phyloP scores from a whole-genome alignment of 2,888 invertebrate genomes.

The Emmelina monodactyla region DNA sequence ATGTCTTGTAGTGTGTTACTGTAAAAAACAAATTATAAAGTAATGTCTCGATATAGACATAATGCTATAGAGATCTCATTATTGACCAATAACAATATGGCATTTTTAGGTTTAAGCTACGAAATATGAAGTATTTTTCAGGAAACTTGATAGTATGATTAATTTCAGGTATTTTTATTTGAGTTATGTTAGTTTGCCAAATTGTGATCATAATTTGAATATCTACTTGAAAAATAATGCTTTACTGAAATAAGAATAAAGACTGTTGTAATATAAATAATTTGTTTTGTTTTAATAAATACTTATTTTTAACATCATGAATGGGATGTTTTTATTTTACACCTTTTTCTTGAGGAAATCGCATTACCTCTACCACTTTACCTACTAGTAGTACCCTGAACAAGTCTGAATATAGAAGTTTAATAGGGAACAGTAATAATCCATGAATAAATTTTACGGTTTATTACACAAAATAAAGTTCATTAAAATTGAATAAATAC shows the following conservation, averaged over 20 bases:
- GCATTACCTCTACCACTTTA: no score
- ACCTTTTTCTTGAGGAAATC: no score
- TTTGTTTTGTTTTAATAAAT: conserved; percentile 52
- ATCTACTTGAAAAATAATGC: conserved; percentile 45
- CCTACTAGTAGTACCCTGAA: no score
- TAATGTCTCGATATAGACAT: conserved; percentile 48
- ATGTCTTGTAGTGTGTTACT: conserved; percentile 38
- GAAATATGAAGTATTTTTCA: conserved; percentile 36
- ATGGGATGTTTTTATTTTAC: conserved; percentile 23
- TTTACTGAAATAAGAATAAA: conserved; percentile 64
- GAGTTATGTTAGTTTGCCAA: conserved; percentile 34
- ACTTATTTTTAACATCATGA: conserved; percentile 41
- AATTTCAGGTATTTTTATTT: conserved; percentile 26
- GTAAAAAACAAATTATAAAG: conserved; percentile 42
- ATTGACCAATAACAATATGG: conserved; percentile 64
- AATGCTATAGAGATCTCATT: conserved; percentile 63
- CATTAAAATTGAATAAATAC: conserved; percentile 79
- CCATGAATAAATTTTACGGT: no score
- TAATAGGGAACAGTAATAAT: no score
- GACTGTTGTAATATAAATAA: conserved; percentile 63
- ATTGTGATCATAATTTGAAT: conserved; percentile 43
- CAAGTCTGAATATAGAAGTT: no score
- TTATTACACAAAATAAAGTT: no score
- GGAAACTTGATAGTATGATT: conserved; percentile 26
- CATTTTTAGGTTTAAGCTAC: conserved; percentile 62